Evolutionary conservation across 2,113 vertebrate genomes (phyloP).

Genomic region (Lepidothrix coronata): DNA sequence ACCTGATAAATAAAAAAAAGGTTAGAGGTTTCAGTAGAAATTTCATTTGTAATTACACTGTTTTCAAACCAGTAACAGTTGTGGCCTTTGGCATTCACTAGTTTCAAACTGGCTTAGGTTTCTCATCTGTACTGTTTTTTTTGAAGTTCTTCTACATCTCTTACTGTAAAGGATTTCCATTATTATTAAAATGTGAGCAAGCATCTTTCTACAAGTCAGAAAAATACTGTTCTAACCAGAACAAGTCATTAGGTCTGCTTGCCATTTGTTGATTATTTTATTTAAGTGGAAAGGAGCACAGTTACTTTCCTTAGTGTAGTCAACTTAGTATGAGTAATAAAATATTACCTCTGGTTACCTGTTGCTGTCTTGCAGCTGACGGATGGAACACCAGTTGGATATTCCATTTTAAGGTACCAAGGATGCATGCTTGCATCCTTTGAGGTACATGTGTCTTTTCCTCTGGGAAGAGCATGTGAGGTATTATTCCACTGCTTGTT

Average conservation of each 20-base stretch:
- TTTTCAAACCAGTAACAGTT: not conserved
- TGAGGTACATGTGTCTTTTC: slow-evolving; percentile 34
- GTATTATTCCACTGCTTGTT: slow-evolving; percentile 21
- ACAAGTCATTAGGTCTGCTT: not conserved
- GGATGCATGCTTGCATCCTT: slow-evolving; percentile 12
- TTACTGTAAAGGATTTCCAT: not conserved
- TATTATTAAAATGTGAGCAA: not conserved
- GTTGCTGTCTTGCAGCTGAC: slow-evolving; percentile 55
- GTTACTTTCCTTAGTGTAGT: not conserved
- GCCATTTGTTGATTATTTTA: not conserved
- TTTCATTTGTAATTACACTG: not conserved
- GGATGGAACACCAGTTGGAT: slow-evolving; percentile 43
- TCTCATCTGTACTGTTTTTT: not conserved
- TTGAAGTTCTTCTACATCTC: not conserved
- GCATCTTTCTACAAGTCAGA: not conserved
- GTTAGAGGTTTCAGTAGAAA: not conserved
- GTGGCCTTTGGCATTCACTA: not conserved
- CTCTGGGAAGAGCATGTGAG: slow-evolving; percentile 38
- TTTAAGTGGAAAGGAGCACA: not conserved
- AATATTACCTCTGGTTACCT: slow-evolving; percentile 44
- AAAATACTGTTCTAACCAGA: not conserved
- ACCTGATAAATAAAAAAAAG: not conserved
- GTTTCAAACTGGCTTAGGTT: not conserved
- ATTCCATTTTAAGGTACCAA: slow-evolving; percentile 33
- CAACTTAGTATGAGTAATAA: not conserved